Conservation (phyloP, 2,113 vertebrate genomes). For the Gymnocephalus cernua region DNA sequence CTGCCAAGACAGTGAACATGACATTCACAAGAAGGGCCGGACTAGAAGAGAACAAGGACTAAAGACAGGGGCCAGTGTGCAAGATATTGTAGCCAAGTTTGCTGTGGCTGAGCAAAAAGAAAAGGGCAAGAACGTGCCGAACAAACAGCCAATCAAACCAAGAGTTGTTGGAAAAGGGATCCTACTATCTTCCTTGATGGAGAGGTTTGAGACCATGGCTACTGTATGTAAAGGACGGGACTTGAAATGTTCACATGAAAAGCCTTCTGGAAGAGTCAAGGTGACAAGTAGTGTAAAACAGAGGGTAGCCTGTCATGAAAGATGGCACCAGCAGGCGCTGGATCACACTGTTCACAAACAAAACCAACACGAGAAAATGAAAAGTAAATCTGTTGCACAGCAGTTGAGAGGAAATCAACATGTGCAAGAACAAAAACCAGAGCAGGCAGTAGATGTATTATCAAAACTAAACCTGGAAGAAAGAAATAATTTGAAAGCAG, state of each 20-base stretch:
- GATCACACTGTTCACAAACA: slow-evolving; percentile 30
- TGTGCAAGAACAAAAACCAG: background rate
- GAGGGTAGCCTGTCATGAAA: slow-evolving; percentile 47
- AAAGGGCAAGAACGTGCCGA: slow-evolving; percentile 41
- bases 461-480: background rate
- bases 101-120: slow-evolving; percentile 85
- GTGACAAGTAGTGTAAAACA: slow-evolving; percentile 41
- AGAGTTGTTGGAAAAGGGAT: slow-evolving; percentile 73
- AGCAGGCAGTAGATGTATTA: background rate
- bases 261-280: slow-evolving; percentile 16
- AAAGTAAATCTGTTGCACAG: background rate
- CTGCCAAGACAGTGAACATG: slow-evolving; percentile 36
- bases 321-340: background rate
- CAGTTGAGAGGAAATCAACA: slow-evolving; percentile 20
- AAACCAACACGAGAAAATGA: slow-evolving; percentile 22
- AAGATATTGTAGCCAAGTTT: slow-evolving; percentile 88
- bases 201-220: slow-evolving; percentile 85
- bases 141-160: slow-evolving; percentile 47
- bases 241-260: slow-evolving; percentile 42
- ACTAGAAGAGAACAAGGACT: slow-evolving; percentile 37
- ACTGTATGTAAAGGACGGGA: slow-evolving; percentile 73
- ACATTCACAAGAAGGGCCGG: slow-evolving; percentile 4
- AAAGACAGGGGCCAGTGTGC: slow-evolving; percentile 82
- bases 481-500: background rate
- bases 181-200: slow-evolving; percentile 84